Conservation (phyloP, 2,888 invertebrate species). For the Amiota minor region DNA sequence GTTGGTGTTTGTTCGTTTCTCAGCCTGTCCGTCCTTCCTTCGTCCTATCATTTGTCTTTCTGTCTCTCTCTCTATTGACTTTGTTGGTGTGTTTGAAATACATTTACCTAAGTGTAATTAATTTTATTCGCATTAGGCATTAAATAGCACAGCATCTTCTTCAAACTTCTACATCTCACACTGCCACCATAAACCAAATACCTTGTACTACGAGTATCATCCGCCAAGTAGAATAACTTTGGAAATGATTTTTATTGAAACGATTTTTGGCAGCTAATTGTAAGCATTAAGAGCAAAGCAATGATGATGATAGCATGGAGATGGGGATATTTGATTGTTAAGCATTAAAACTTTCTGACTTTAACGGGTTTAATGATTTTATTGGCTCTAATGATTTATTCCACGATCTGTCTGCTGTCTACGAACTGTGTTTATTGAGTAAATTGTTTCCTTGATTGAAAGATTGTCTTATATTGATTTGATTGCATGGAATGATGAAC, state of each 20-base stretch:
- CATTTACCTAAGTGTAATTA: conserved; percentile 9
- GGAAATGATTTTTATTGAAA: background rate
- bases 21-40: background rate
- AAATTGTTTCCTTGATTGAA: no score
- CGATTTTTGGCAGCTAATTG: conserved; percentile 23
- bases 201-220: no score
- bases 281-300: conserved; percentile 12
- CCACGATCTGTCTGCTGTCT: no score
- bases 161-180: background rate
- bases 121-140: conserved; percentile 13
- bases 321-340: background rate
- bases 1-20: conserved; percentile 61
- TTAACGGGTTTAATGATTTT: conserved; percentile 5
- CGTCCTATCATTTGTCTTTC: background rate
- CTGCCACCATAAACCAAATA: no score
- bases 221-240: conserved; percentile 3
- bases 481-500: no score
- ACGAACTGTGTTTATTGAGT: no score
- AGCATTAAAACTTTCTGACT: background rate
- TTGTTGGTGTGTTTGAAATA: background rate
- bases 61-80: background rate
- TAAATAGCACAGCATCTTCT: background rate
- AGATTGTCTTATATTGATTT: no score
- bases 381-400: background rate
- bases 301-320: no score